These are phyloP conservation scores for Drosophila mimetica DNA, from an alignment of 2,888 invertebrate species.

Conservation along the genomic window DNA sequence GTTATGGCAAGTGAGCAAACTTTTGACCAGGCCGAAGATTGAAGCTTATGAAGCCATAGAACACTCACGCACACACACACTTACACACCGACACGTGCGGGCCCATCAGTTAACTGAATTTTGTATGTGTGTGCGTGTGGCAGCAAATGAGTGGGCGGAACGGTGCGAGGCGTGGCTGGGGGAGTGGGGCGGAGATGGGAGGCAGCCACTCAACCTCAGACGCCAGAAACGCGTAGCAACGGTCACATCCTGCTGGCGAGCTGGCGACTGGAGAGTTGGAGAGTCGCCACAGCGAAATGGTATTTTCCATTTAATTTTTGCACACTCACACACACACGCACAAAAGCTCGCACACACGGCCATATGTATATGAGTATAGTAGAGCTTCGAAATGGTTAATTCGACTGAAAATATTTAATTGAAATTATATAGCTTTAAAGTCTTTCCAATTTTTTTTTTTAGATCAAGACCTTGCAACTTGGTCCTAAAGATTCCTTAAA, in stretches of 20 bases:
- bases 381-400: background rate
- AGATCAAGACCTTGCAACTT: no score
- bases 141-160: conserved; percentile 10
- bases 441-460: no score
- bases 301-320: conserved; percentile 54
- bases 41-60: conserved; percentile 45
- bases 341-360: conserved; percentile 16
- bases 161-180: background rate
- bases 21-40: conserved; percentile 35
- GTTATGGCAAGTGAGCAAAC: conserved; percentile 16
- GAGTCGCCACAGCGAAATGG: conserved; percentile 44
- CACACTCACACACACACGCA: conserved; percentile 34
- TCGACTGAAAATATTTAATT: background rate
- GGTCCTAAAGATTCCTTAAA: no score
- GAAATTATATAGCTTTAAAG: no score
- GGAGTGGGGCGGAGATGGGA: conserved; percentile 2
- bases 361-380: conserved; percentile 26
- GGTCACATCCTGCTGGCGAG: conserved; percentile 49
- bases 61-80: conserved; percentile 21
- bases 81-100: conserved; percentile 27
- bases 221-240: conserved; percentile 47
- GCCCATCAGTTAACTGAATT: conserved; percentile 24
- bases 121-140: conserved; percentile 21
- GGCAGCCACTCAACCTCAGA: conserved; percentile 39
- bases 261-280: conserved; percentile 25